Base-by-base conservation (phyloP, 2,888 invertebrate species). In the Halictus ligatus region DNA sequence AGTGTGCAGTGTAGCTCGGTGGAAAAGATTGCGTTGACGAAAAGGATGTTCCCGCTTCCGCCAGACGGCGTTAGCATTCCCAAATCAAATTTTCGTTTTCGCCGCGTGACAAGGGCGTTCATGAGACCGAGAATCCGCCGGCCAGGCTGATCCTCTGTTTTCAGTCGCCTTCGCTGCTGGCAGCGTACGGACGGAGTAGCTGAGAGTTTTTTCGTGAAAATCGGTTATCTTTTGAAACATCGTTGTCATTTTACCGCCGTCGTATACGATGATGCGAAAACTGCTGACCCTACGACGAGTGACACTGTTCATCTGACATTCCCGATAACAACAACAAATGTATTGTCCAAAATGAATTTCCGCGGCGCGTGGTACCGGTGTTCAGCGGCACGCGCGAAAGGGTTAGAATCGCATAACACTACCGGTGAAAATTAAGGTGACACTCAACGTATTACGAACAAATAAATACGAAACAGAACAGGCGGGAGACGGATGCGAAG, bases 91-190 rank as follows among this genome's bases (percentile, higher is more conserved):
- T 92, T 92, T 92, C 89, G 86, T 89, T 92, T 92, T 88, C 89
- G 89, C 89, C 79, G 83, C 87, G 86, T 88, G 89, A 90, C 90
- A 91, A 90, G 90, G 90, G 88, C 86, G 89, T 89, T 88, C 85
- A 81, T 84, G 84, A 78, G 85, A 88, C 86, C 89, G 76, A 85
- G 84, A 76, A 87, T 86, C 78, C 69, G 82, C 87, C 88, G 76
- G 86, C 69, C 84, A 82, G 3, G 69, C 80, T 81, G 85, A 84
- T 87, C 81, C 90, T 80, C 87, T 81, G 91, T 87, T 83, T 87
- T 89, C 91, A 92, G 93, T 94, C 92, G 91, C 92, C 91, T 90
- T 93, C 94, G 93, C 94, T 94, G 93, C 94, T 93, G 94, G 94
- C 93, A 92, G 94, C 92, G 93, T 92, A 92, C 89, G 92, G 91